These are phyloP conservation scores for Cataglyphis hispanica DNA, from an alignment of 1,140 invertebrate species.

Conservation along the genomic window DNA sequence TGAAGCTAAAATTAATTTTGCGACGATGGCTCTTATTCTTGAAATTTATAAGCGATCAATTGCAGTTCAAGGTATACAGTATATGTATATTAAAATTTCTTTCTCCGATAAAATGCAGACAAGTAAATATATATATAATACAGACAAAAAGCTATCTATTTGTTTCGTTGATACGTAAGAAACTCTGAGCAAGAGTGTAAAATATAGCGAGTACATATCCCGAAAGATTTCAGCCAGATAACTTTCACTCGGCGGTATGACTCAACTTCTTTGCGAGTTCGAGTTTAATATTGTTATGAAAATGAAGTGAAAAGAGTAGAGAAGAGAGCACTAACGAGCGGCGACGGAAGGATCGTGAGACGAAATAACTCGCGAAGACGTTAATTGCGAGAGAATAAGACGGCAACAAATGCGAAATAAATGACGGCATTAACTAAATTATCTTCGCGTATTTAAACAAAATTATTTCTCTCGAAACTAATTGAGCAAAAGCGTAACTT, in stretches of 20 bases:
- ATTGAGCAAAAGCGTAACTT: background rate
- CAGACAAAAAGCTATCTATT: background rate
- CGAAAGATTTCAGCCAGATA: conserved; percentile 27
- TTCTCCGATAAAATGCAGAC: too few relatives aligned
- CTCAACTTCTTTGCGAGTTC: conserved; percentile 37
- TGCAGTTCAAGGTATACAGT: background rate
- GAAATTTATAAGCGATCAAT: too few relatives aligned
- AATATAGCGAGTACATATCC: background rate
- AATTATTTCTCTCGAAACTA: background rate
- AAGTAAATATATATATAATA: too few relatives aligned
- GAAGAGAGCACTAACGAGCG: conserved; percentile 2
- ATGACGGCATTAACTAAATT: background rate
- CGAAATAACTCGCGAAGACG: background rate
- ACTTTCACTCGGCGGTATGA: conserved; percentile 50
- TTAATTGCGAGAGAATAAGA: background rate
- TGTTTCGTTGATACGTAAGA: background rate
- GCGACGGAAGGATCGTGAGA: background rate
- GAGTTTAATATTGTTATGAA: conserved; percentile 15
- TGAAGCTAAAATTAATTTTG: too few relatives aligned
- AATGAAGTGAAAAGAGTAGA: conserved; percentile 12
- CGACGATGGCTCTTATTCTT: too few relatives aligned
- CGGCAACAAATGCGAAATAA: background rate
- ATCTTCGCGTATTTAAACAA: background rate
- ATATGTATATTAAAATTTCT: too few relatives aligned
- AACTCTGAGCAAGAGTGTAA: background rate